These are phyloP conservation scores for Acromyrmex charruanus DNA, from an alignment of 1,140 invertebrate genomes.

Conservation along the genomic window DNA sequence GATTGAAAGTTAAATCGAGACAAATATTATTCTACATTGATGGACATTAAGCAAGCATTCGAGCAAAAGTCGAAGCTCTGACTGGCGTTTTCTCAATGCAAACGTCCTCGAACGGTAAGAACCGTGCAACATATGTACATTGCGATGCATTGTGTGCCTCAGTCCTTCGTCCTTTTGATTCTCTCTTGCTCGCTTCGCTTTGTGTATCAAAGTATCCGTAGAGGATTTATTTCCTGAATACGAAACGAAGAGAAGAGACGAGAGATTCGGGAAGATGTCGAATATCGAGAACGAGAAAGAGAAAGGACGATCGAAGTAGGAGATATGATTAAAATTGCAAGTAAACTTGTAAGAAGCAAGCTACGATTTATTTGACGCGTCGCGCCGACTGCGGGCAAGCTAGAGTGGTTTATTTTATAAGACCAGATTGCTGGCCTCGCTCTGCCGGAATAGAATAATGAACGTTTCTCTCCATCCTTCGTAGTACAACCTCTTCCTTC, in stretches of 20 bases:
- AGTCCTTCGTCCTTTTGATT: conserved; percentile 54
- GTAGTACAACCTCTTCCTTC: not conserved
- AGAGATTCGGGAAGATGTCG: not conserved
- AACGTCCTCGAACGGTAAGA: conserved; percentile 9
- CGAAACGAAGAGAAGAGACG: not conserved
- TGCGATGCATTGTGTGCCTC: conserved; percentile 62
- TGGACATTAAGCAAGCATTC: not conserved
- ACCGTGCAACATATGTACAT: conserved; percentile 54
- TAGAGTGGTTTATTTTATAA: conserved; percentile 85
- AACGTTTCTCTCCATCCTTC: conserved; percentile 77
- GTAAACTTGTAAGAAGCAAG: conserved; percentile 79
- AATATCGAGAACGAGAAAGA: conserved; percentile 3
- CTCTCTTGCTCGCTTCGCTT: not conserved
- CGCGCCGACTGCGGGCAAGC: conserved; percentile 76
- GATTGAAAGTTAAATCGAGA: too few species aligned
- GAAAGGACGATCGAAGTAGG: conserved; percentile 34
- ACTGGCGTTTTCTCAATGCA: conserved; percentile 29
- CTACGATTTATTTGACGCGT: conserved; percentile 85
- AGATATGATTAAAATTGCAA: conserved; percentile 64
- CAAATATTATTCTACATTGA: too few species aligned
- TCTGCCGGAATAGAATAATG: conserved; percentile 85
- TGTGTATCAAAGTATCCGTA: not conserved
- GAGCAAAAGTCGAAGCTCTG: not conserved
- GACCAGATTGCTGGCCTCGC: conserved; percentile 84
- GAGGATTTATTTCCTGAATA: conserved; percentile 49